A percentile compares a stretch with the other conserved stretches of the same genome.
Evolutionary conservation across 1,140 invertebrate genomes (phyloP).

Genomic region (Anadara kagoshimensis): DNA sequence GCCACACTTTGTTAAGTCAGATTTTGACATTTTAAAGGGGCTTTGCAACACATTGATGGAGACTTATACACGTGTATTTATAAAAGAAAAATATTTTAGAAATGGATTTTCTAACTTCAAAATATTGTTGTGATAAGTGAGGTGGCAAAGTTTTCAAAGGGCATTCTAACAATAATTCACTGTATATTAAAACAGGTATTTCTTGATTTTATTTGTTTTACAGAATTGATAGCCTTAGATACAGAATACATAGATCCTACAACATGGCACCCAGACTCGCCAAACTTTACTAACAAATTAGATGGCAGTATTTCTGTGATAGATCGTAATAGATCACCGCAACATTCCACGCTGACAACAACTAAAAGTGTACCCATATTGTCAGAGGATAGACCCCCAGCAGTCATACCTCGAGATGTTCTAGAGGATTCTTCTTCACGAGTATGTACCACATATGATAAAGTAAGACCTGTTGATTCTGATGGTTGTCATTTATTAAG

Average conservation of each 20-base stretch:
- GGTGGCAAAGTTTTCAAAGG: too few species aligned
- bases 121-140: too few species aligned
- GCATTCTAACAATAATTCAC: too few species aligned
- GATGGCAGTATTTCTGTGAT: background rate
- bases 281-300: conserved; percentile 17
- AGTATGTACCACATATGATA: background rate
- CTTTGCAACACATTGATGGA: too few species aligned
- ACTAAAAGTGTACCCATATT: background rate
- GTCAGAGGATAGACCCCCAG: conserved; percentile 1
- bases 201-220: background rate
- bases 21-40: too few species aligned
- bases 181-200: too few species aligned
- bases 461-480: background rate
- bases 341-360: background rate
- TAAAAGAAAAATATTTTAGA: too few species aligned
- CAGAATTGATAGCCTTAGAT: conserved; percentile 63
- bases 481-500: too few species aligned
- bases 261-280: conserved; percentile 42
- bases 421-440: background rate
- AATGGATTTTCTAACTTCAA: too few species aligned
- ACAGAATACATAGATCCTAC: conserved; percentile 64
- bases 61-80: too few species aligned
- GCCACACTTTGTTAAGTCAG: too few species aligned
- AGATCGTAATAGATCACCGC: background rate
- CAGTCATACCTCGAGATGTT: conserved; percentile 1